Evolutionary conservation across 64 coral and sea anemone species (phyloP).

Genomic region (Montipora capricornis): DNA sequence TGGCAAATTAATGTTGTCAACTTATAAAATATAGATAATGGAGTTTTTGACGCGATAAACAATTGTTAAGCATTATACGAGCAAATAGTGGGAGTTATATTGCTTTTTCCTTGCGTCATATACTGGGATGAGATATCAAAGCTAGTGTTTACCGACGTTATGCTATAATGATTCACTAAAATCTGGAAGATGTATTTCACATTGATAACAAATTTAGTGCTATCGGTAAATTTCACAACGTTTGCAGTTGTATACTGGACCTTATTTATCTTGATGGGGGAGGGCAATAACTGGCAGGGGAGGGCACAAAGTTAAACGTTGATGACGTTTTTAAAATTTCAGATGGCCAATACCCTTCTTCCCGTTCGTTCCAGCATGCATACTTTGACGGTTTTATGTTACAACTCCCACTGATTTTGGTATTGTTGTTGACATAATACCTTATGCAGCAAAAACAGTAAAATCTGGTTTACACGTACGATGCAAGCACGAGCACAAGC

Average conservation of each 20-base stretch:
- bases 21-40: background rate
- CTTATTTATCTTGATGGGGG: background rate
- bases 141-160: background rate
- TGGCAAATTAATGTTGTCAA: background rate
- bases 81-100: background rate
- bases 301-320: background rate
- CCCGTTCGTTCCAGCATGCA: background rate
- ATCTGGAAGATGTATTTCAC: background rate
- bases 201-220: background rate
- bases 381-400: background rate
- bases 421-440: background rate
- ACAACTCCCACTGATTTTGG: background rate
- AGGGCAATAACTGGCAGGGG: background rate
- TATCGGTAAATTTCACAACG: background rate
- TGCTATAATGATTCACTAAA: background rate
- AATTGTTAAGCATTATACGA: background rate
- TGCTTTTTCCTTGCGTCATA: background rate
- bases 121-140: background rate
- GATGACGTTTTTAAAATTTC: background rate
- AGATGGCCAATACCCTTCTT: background rate
- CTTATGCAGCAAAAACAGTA: background rate
- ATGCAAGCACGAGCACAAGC: too few relatives aligned
- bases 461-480: too few relatives aligned
- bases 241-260: background rate
- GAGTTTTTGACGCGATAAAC: background rate